Percentiles rank a stretch among this genome's conserved stretches.
phyloP scores from a whole-genome alignment of 1,140 invertebrate genomes.

The Zelostemma sp. region DNA sequence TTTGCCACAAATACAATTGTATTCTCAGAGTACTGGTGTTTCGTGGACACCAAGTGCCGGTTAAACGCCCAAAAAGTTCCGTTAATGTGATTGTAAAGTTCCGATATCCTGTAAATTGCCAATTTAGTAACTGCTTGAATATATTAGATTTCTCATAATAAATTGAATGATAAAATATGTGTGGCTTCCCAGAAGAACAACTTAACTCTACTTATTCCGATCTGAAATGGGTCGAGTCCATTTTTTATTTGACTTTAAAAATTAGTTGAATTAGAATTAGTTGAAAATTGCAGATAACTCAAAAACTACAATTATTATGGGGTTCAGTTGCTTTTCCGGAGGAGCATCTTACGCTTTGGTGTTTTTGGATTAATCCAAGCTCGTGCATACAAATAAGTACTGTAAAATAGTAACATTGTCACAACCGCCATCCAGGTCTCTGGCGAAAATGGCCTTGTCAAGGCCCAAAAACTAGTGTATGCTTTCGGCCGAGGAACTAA shows the following conservation, averaged over 20 bases:
- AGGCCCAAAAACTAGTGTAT: constrained; percentile 56
- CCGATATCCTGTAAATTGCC: constrained; percentile 46
- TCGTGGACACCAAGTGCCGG: constrained; percentile 51
- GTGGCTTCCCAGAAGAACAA: too few relatives aligned
- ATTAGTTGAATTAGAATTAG: not conserved
- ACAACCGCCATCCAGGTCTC: constrained; percentile 50
- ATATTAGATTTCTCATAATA: too few relatives aligned
- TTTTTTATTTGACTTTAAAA: too few relatives aligned
- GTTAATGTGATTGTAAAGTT: constrained; percentile 48
- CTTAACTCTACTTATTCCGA: too few relatives aligned
- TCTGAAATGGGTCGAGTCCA: too few relatives aligned
- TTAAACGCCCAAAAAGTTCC: constrained; percentile 54
- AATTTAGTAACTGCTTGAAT: too few relatives aligned
- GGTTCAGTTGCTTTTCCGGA: too few relatives aligned
- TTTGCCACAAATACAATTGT: constrained; percentile 59
- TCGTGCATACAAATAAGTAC: constrained; percentile 32
- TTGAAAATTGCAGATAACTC: too few relatives aligned
- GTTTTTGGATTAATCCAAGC: constrained; percentile 49
- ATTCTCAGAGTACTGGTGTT: constrained; percentile 37
- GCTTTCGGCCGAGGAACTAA: constrained; percentile 59
- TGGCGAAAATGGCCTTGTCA: constrained; percentile 52
- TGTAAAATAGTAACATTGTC: constrained; percentile 32
- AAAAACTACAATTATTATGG: too few relatives aligned
- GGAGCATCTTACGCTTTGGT: constrained; percentile 53
- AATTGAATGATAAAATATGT: too few relatives aligned